phyloP scores from a whole-genome alignment of 2,797 vertebrate species.

The Crossoptilon crossoptilon region DNA sequence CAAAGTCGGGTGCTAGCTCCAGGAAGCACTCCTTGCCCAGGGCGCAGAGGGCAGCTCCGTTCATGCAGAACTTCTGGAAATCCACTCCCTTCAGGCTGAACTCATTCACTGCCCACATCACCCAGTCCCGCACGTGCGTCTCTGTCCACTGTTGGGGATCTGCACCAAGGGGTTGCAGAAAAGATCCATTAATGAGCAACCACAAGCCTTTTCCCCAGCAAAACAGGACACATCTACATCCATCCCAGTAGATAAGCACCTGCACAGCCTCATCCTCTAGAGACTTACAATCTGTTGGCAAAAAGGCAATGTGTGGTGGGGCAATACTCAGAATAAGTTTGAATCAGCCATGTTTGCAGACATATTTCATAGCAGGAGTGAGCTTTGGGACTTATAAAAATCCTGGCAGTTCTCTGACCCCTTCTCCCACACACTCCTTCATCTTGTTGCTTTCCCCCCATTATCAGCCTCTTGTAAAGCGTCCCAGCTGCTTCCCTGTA shows the following conservation, averaged over 20 bases:
- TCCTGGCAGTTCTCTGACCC: background rate
- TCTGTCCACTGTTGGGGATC: conserved; percentile 98
- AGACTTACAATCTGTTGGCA: background rate
- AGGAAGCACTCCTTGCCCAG: conserved; percentile 98
- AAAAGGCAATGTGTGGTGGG: background rate
- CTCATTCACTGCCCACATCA: conserved; percentile 97
- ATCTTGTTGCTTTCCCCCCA: background rate
- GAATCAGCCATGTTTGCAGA: accelerated
- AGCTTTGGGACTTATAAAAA: background rate
- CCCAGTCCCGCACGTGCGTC: conserved; percentile 93
- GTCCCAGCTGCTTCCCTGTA: background rate
- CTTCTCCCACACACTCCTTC: background rate
- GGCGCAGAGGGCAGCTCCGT: conserved; percentile 91
- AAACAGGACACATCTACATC: background rate
- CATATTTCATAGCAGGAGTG: accelerated
- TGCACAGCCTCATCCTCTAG: background rate
- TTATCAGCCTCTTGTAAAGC: background rate
- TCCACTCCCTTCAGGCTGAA: conserved; percentile 98
- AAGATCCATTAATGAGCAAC: background rate
- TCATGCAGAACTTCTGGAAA: conserved; percentile 97
- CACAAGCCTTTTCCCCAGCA: background rate
- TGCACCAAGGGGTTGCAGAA: conserved; percentile 55
- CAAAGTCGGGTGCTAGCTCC: conserved; percentile 96
- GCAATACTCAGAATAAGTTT: background rate
- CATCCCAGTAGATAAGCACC: background rate